Conservation (phyloP, 2,797 vertebrate genomes). For the Hypotaenidia okinawae region DNA sequence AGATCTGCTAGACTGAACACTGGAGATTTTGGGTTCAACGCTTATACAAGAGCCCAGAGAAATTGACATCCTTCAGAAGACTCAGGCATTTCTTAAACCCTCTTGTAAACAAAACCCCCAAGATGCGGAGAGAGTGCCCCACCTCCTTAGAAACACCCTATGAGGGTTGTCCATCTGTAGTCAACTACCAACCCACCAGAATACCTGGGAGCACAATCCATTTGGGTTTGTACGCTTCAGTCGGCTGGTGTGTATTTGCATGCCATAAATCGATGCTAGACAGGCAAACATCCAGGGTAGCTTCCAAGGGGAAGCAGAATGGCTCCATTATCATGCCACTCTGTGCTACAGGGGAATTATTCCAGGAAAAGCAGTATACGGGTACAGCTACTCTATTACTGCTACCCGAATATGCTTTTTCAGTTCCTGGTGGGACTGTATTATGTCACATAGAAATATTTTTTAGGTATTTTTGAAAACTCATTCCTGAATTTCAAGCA, state of each 20-base stretch:
- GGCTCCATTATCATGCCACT: not conserved
- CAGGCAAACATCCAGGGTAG: not conserved
- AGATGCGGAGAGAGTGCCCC: not conserved
- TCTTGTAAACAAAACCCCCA: not conserved
- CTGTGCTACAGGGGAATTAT: not conserved
- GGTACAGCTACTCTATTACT: not conserved
- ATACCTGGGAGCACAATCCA: not conserved
- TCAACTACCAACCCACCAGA: not conserved
- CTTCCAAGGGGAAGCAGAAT: not conserved
- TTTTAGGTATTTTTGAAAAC: not conserved
- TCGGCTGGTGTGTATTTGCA: not conserved
- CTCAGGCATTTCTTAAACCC: not conserved
- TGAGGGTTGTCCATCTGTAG: not conserved
- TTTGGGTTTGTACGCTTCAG: not conserved
- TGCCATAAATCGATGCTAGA: not conserved
- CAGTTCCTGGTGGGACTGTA: not conserved
- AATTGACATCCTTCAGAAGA: not conserved
- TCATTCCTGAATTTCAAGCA: not conserved
- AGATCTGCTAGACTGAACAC: conserved; percentile 32
- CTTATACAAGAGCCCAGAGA: not conserved
- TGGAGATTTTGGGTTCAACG: not conserved
- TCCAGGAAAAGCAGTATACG: not conserved
- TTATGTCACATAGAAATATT: not conserved
- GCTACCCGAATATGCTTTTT: not conserved
- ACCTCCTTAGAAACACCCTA: not conserved